phyloP scores from a whole-genome alignment of 1,140 invertebrate genomes.

The Neodiprion fabricii region DNA sequence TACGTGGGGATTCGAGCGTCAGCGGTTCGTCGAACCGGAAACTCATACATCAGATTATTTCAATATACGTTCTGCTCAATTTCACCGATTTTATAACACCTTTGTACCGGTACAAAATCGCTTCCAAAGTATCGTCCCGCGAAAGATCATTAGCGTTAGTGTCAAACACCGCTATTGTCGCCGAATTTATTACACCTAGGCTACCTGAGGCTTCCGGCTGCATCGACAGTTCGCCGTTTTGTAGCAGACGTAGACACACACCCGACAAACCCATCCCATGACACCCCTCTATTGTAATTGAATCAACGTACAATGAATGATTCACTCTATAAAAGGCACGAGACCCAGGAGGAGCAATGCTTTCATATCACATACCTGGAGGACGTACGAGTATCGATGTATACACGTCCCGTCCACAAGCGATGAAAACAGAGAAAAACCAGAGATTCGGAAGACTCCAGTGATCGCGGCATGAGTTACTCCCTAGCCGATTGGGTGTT shows the following conservation, averaged over 20 bases:
- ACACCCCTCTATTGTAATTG: not conserved
- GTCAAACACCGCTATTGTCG: slow-evolving; percentile 47
- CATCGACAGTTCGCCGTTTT: not conserved
- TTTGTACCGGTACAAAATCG: slow-evolving; percentile 45
- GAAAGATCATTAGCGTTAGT: slow-evolving; percentile 45
- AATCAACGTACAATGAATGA: not conserved
- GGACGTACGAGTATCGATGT: slow-evolving; percentile 3
- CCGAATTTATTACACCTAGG: slow-evolving; percentile 40
- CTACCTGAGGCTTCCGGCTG: slow-evolving; percentile 34
- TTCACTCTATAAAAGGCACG: not conserved
- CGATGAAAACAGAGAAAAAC: not conserved
- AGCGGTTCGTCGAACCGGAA: slow-evolving; percentile 40
- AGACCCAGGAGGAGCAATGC: not conserved
- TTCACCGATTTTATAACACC: slow-evolving; percentile 49
- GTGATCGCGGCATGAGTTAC: slow-evolving; percentile 14
- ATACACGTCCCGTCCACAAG: not conserved
- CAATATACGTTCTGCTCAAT: slow-evolving; percentile 50
- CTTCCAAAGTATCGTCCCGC: slow-evolving; percentile 34
- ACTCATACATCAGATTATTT: slow-evolving; percentile 27
- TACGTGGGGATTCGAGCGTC: slow-evolving; percentile 27
- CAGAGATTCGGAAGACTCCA: not conserved
- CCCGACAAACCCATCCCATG: not conserved
- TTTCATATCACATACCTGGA: slow-evolving; percentile 6
- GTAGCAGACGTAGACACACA: not conserved
- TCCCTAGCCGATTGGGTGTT: not conserved